These are phyloP conservation scores for Sisor rabdophorus DNA, from an alignment of 2,113 vertebrate genomes.

Conservation along the genomic window DNA sequence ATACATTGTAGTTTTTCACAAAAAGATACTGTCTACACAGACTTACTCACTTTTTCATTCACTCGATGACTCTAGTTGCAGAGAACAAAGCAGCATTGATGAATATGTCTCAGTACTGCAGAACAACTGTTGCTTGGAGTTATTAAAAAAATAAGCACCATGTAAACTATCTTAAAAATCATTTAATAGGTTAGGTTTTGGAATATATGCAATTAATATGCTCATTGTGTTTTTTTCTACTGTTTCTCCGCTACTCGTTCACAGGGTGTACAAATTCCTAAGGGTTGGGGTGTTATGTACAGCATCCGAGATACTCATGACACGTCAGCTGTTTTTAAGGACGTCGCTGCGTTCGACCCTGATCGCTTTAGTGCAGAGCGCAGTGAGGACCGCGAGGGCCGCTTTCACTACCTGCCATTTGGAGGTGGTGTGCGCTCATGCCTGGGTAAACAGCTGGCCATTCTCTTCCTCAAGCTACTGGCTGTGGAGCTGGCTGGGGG, in stretches of 20 bases:
- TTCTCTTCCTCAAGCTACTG: slow-evolving; percentile 88
- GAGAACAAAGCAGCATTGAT: slow-evolving; percentile 27
- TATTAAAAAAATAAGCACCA: neutral
- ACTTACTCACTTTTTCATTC: slow-evolving; percentile 13
- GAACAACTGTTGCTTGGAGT: slow-evolving; percentile 9
- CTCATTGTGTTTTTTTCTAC: neutral
- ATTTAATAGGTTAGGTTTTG: neutral
- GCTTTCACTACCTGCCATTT: slow-evolving; percentile 96
- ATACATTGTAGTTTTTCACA: slow-evolving; percentile 1
- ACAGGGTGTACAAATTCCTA: slow-evolving; percentile 96
- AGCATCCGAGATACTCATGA: slow-evolving; percentile 98
- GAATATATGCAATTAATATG: neutral
- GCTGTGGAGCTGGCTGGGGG: slow-evolving; percentile 90
- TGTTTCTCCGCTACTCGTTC: neutral
- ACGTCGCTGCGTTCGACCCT: slow-evolving; percentile 85
- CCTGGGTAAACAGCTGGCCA: slow-evolving; percentile 94
- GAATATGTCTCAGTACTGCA: neutral
- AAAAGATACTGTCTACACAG: slow-evolving; percentile 18
- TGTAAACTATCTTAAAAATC: too few relatives aligned
- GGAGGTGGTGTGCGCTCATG: slow-evolving; percentile 91
- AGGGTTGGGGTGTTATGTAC: slow-evolving; percentile 98
- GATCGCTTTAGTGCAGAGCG: slow-evolving; percentile 91
- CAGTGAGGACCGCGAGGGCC: slow-evolving; percentile 87
- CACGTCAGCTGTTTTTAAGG: slow-evolving; percentile 89
- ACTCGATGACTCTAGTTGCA: neutral